Percentiles rank a stretch among this genome's conserved stretches.
Conservation (phyloP, 2,888 invertebrate genomes). For the Nomada fabriciana region DNA sequence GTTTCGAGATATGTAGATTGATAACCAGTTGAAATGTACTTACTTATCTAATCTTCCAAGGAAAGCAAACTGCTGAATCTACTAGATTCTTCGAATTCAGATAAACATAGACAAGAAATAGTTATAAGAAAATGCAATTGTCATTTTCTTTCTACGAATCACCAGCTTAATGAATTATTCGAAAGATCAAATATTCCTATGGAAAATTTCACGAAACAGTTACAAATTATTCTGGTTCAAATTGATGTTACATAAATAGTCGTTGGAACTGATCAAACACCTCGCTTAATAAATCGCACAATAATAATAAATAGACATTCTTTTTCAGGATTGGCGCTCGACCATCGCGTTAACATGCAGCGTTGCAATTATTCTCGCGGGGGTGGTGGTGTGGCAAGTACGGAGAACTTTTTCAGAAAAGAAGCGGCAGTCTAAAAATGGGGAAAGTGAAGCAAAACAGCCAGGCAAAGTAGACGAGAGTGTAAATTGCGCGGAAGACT, state of each 20-base stretch:
- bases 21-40: not conserved
- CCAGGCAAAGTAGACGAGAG: not conserved
- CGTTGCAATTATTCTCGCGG: constrained; percentile 32
- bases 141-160: too few species aligned
- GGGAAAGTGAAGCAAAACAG: not conserved
- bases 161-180: too few species aligned
- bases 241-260: too few species aligned
- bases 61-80: not conserved
- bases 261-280: too few species aligned
- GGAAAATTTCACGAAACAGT: too few species aligned
- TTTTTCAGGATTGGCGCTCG: constrained; percentile 44
- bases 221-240: too few species aligned
- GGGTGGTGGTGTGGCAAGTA: constrained; percentile 37
- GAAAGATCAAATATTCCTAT: too few species aligned
- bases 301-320: too few species aligned
- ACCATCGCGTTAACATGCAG: constrained; percentile 54
- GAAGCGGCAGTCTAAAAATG: not conserved
- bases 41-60: constrained; percentile 16
- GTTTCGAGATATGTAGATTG: too few species aligned
- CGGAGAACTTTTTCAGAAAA: constrained; percentile 2
- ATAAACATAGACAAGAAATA: not conserved
- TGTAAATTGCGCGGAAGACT: not conserved
- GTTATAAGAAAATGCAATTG: too few species aligned
- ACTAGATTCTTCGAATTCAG: not conserved
- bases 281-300: too few species aligned